A percentile compares a stretch with the other conserved stretches of the same genome.
phyloP scores from a whole-genome alignment of 1,140 invertebrate species.

The Leptinotarsa texana region DNA sequence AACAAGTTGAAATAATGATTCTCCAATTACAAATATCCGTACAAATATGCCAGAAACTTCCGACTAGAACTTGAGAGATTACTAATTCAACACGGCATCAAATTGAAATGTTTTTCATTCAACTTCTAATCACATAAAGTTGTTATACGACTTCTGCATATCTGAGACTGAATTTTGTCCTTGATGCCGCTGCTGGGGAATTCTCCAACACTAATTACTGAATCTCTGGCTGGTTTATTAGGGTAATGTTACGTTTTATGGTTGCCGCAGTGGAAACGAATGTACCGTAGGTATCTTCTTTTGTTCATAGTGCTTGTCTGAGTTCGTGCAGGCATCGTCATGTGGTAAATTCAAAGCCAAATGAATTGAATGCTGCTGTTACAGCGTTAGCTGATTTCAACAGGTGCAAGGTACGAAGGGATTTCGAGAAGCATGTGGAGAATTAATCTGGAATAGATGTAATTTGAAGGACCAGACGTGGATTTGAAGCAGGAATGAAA shows the following conservation, averaged over 20 bases:
- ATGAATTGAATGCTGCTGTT: no score
- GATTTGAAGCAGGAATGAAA: no score
- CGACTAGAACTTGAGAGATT: neutral
- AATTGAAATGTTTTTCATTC: conserved; percentile 8
- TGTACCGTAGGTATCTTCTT: neutral
- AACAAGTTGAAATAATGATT: neutral
- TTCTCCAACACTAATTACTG: conserved; percentile 5
- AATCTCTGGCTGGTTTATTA: conserved; percentile 8
- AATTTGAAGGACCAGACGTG: no score
- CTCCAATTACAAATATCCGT: neutral
- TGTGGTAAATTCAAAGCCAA: neutral
- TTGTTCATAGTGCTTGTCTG: neutral
- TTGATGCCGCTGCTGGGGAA: conserved; percentile 1
- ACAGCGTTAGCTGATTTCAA: no score
- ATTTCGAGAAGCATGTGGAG: conserved; percentile 23
- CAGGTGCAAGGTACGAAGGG: conserved; percentile 20
- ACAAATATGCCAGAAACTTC: neutral
- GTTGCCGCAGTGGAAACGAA: conserved; percentile 1
- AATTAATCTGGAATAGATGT: conserved; percentile 14
- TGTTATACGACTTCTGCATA: conserved; percentile 6
- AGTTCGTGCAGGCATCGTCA: neutral
- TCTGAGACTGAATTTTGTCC: neutral
- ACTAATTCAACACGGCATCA: conserved; percentile 2
- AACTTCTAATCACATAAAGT: conserved; percentile 1
- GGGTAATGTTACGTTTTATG: conserved; percentile 8